Percentiles rank a stretch among this genome's conserved stretches.
Conservation (phyloP, 2,797 vertebrate species). For the Acipenser oxyrinchus region DNA sequence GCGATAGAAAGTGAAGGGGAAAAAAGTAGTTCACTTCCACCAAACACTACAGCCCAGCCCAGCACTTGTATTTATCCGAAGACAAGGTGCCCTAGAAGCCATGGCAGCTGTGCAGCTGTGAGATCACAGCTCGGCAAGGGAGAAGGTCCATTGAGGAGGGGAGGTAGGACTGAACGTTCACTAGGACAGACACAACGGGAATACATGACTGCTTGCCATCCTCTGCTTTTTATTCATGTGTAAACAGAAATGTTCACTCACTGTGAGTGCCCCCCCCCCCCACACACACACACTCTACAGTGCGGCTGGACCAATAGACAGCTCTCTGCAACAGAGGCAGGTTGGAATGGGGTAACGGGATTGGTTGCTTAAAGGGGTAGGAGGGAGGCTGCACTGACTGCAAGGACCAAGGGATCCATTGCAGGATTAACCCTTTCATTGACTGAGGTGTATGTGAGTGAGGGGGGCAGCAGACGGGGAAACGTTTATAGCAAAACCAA, state of each 20-base stretch:
- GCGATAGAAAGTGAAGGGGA: too few species aligned
- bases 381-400: slow-evolving; percentile 22
- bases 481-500: too few species aligned
- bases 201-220: slow-evolving; percentile 17
- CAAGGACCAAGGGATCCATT: slow-evolving; percentile 34
- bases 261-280: slow-evolving; percentile 10
- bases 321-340: slow-evolving; percentile 38
- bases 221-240: slow-evolving; percentile 18
- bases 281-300: neutral
- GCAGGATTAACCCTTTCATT: slow-evolving; percentile 33
- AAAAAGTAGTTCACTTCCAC: neutral
- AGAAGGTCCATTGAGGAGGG: slow-evolving; percentile 9
- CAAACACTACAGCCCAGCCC: neutral
- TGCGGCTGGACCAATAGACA: slow-evolving; percentile 40
- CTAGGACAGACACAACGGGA: slow-evolving; percentile 10
- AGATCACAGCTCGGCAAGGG: neutral
- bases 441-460: slow-evolving; percentile 2
- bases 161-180: neutral
- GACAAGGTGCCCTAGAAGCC: neutral
- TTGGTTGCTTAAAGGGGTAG: slow-evolving; percentile 34
- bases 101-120: neutral
- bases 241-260: slow-evolving; percentile 19
- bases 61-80: neutral
- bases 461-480: too few species aligned
- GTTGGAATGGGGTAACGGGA: slow-evolving; percentile 33